Evolutionary conservation across 2,797 vertebrate species (phyloP).

Genomic region (Esox masquinongy): DNA sequence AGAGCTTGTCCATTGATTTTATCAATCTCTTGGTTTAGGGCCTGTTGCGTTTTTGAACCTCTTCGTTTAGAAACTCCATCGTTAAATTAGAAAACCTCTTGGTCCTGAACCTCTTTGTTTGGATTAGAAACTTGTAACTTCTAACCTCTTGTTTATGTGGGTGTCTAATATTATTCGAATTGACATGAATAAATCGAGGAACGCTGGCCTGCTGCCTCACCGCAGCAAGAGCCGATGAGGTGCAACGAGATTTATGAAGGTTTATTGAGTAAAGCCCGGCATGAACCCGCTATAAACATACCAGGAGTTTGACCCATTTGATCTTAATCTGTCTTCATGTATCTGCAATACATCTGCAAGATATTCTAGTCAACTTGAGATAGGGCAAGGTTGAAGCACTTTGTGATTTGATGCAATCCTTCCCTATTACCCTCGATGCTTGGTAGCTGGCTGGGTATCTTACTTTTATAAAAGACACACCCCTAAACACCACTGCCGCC

Average conservation of each 20-base stretch:
- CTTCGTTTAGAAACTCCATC: too few species aligned
- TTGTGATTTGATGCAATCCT: slow-evolving; percentile 35
- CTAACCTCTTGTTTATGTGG: background rate
- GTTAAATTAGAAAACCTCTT: too few species aligned
- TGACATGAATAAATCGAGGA: slow-evolving; percentile 23
- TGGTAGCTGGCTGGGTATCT: slow-evolving; percentile 39
- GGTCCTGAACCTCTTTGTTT: too few species aligned
- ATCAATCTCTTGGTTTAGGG: too few species aligned
- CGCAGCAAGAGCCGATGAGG: slow-evolving; percentile 15
- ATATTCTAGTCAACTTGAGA: slow-evolving; percentile 38
- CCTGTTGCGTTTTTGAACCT: too few species aligned
- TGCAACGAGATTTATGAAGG: background rate
- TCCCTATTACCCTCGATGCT: background rate
- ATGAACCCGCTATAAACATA: background rate
- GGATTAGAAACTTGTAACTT: too few species aligned
- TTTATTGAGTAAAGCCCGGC: background rate
- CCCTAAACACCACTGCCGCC: background rate
- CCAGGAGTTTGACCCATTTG: background rate
- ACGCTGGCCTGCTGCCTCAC: background rate
- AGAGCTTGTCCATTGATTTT: too few species aligned
- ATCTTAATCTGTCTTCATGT: background rate
- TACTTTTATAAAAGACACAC: slow-evolving; percentile 66
- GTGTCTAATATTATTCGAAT: slow-evolving; percentile 26
- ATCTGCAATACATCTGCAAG: slow-evolving; percentile 28
- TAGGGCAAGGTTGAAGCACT: slow-evolving; percentile 45